Evolutionary conservation across 92 coral and sea anemone genomes (phyloP), one percentile per base, ranked within the genome.

Genomic region (Porites lobata): DNA sequence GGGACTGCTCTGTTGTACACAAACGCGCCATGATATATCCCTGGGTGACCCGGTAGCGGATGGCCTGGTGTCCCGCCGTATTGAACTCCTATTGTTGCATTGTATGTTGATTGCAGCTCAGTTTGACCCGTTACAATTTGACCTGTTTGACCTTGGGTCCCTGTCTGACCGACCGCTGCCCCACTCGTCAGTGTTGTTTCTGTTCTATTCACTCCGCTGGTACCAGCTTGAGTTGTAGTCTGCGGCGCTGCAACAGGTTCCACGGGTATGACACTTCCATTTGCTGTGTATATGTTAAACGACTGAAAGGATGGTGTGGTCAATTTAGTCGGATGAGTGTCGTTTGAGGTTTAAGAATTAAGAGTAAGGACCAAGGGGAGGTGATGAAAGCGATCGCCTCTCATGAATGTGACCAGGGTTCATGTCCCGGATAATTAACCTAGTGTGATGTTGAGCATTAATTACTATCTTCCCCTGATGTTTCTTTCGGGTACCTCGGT

Each of bases 241-340:
- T 18, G 24, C 21, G 78, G 6, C 43, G 69, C 1, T 20, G 58
- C 54, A 61, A 59, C 87, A 38, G 87, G 87, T 13, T 47, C 14
- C 38, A 73, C 1, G 14, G 87, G 87, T 74, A 84, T 84, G 0
- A 84, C 87, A 22, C 65, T 84, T 50, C 87, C 87, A 75, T 84
- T 84, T 63, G 18, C 80, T 52, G 87, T 63, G 19, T 17, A 84
- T 73, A 84, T 84, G 65, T 84, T 84, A 14, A 84, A 84, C 4
- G 63, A 22, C 87, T 84, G 47, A 75, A 84, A 73, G 17, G 50
- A 20, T 11, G 32, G 61, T 56, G 61, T 56, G 4, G 13, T 6
- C 32, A n/a, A 14, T 20, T 76, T 12, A 7, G 53, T 21, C 8
- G 47, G 47, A 4, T 38, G 47, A 38, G 47, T 38, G 47, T 38